Evolutionary conservation across 1,140 invertebrate species (phyloP), one percentile per base, ranked within the genome.

Genomic region (Rhyacophila brunnea): DNA sequence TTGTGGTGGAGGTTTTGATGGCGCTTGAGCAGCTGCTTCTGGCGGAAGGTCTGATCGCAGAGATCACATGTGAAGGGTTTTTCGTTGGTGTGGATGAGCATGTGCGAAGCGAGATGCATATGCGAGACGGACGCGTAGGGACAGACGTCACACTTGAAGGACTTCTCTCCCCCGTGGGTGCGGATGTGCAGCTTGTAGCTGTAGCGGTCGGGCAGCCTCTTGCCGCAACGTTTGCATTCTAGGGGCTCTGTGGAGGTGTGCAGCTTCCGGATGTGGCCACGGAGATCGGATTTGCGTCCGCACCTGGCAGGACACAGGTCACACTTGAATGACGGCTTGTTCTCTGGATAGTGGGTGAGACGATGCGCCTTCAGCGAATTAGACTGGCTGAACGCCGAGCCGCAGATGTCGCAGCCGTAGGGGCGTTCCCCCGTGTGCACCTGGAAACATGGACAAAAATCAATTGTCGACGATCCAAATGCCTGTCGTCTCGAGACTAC

Each of bases 121-220:
- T 90, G 87, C 0, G 91, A 93, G 53, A 92, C 88, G 0, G 92
- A 93, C 1, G 92, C 91, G 74, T 95, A 96, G 1, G 91, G 88
- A 74, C 93, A 96, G 1, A 93, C 72, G 61, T 89, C 89, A 75
- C 93, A 96, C 68, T 92, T 93, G 76, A 90, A 95, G 74, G 92
- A 95, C 72, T 95, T 95, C 74, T 96, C 93, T 1, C 93, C 93
- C 70, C 95, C 93, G 69, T 96, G 93, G 2, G 89, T 88, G 75
- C 74, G 18, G 4, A 73, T 75, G 57, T 80, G 78, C 36, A 78
- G 68, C 61, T 84, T 87, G 60, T 86, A 87, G 67, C 83, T 84
- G 68, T 87, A 87, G 59, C 84, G 81, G 76, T 96, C 93, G 0
- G 92, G 89, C 71, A 95, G 92, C 55, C 85, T 82, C 76, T 94